Evolutionary conservation across 2,888 invertebrate species (phyloP).

Genomic region (Ditylenchus weischeri): DNA sequence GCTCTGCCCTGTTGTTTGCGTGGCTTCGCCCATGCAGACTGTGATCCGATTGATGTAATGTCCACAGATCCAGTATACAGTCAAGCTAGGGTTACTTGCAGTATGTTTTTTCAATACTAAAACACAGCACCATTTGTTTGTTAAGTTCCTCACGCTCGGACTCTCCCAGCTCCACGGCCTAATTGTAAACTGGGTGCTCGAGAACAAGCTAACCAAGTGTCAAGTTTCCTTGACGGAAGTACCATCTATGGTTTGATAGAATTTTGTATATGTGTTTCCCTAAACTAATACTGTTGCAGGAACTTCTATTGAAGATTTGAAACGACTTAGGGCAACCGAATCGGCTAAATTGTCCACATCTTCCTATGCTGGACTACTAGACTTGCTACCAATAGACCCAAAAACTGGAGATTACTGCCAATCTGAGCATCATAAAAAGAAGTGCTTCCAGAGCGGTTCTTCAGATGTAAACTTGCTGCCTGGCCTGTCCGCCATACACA

Average conservation of each 20-base stretch:
- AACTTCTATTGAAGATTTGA: slow-evolving; percentile 29
- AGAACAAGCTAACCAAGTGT: slow-evolving; percentile 89
- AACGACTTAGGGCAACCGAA: slow-evolving; percentile 22
- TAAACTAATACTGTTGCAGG: slow-evolving; percentile 17
- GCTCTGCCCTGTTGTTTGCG: slow-evolving; percentile 52
- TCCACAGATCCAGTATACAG: slow-evolving; percentile 22
- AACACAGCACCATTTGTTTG: too few species aligned
- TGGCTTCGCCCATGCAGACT: slow-evolving; percentile 53
- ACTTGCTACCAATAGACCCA: slow-evolving; percentile 31
- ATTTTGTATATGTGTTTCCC: slow-evolving; percentile 2
- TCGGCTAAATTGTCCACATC: slow-evolving; percentile 31
- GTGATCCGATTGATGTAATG: slow-evolving; percentile 51
- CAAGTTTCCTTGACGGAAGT: slow-evolving; percentile 74
- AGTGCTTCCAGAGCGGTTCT: slow-evolving; percentile 43
- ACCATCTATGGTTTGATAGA: slow-evolving; percentile 75
- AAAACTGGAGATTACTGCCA: slow-evolving; percentile 33
- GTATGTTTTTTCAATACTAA: too few species aligned
- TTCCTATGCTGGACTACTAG: slow-evolving; percentile 18
- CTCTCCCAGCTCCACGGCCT: slow-evolving; percentile 46
- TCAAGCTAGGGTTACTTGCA: slow-evolving; percentile 22
- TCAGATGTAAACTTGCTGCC: slow-evolving; percentile 55
- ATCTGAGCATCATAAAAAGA: slow-evolving; percentile 21
- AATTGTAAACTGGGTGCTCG: slow-evolving; percentile 61
- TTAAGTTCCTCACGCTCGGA: slow-evolving; percentile 40
- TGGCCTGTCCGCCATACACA: slow-evolving; percentile 51